Evolutionary conservation across 2,888 invertebrate genomes (phyloP), one percentile per base, ranked within the genome.

Genomic region (Aphelenchoides bicaudatus): DNA sequence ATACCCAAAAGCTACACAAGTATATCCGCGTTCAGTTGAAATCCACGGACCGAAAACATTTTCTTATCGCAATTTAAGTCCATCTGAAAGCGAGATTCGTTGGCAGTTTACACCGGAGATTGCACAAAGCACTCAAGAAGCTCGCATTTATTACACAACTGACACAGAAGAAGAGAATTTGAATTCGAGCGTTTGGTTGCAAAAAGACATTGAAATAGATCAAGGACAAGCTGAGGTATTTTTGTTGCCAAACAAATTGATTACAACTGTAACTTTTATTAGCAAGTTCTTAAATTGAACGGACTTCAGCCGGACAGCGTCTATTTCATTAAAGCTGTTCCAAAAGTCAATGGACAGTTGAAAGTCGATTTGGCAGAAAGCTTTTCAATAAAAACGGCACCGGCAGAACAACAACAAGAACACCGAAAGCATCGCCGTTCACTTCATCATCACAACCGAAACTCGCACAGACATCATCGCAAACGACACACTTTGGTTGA

Each of bases 161-260:
- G 43, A 43, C 43, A n/a, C 6, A 19, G 43, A 43, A n/a, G 43
- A 43, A n/a, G 43, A 43, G n/a, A n/a, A 43, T n/a, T n/a, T 43
- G 43, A 43, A 43, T 43, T 43, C 43, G 6, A 43, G 21, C 43
- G 43, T 43, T 6, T 43, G 43, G 43, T 43, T 25, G 43, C n/a
- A n/a, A 8, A 25, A 21, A 6, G 43, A 43, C 43, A 25, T 43
- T 6, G 8, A 43, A n/a, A 21, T 43, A n/a, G 43, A 43, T 10
- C 43, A 6, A 8, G 25, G n/a, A n/a, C n/a, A 6, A 10, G 23
- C 43, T 10, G 43, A 43, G 43, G 43, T 43, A n/a, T n/a, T n/a
- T n/a, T n/a, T n/a, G n/a, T n/a, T n/a, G n/a, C n/a, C 25, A 25
- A 43, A 19, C 43, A 43, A 8, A 21, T 25, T 13, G 16, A 34